Conservation (phyloP, 64 coral and sea anemone species). For the Montipora foliosa region DNA sequence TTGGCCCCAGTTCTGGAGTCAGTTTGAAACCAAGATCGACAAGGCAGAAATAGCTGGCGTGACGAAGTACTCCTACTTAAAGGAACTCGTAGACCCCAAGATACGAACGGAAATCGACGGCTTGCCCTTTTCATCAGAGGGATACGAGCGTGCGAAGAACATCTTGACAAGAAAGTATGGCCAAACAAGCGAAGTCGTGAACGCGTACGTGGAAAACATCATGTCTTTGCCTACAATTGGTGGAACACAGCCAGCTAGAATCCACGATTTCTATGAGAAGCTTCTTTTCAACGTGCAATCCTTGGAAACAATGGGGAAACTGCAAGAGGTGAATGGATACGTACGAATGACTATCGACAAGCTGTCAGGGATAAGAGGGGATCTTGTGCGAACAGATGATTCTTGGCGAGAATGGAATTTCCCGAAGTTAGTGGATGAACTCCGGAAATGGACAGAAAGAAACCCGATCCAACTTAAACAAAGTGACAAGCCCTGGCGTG, state of each 20-base stretch:
- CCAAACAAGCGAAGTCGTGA: conserved; percentile 32
- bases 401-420: conserved; percentile 51
- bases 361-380: conserved; percentile 22
- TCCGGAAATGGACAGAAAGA: conserved; percentile 11
- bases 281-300: conserved; percentile 53
- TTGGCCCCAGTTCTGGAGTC: conserved; percentile 51
- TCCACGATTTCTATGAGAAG: conserved; percentile 56
- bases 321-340: conserved; percentile 43
- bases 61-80: conserved; percentile 66
- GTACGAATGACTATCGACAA: conserved; percentile 23
- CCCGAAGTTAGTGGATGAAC: not conserved
- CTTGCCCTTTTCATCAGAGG: conserved; percentile 45
- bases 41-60: conserved; percentile 25
- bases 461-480: not conserved
- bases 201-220: conserved; percentile 50
- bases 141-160: conserved; percentile 37
- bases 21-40: conserved; percentile 44
- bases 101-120: conserved; percentile 53
- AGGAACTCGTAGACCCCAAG: conserved; percentile 3
- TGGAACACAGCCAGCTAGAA: conserved; percentile 19
- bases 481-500: not conserved
- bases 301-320: conserved; percentile 57
- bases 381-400: conserved; percentile 50
- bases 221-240: conserved; percentile 33
- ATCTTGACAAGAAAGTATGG: conserved; percentile 58